A percentile compares a stretch with the other conserved stretches of the same genome.
These are phyloP conservation scores for Parnassius glacialis DNA, from an alignment of 2,888 invertebrate genomes.

Conservation along the genomic window DNA sequence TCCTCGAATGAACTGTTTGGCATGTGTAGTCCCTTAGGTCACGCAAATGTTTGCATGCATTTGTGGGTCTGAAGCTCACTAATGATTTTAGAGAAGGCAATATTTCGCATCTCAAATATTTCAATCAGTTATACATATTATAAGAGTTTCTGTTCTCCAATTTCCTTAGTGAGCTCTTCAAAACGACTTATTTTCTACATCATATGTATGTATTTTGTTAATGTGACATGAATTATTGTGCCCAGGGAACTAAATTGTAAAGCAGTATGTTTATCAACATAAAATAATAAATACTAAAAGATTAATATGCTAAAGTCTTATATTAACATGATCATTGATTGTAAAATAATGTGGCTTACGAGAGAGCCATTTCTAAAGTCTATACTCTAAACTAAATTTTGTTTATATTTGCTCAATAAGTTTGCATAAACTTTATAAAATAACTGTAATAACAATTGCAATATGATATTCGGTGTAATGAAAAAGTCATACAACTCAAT, in stretches of 20 bases:
- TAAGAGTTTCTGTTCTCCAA: neutral
- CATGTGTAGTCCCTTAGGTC: constrained; percentile 58
- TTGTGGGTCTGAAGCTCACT: neutral
- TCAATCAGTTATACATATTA: neutral
- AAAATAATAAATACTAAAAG: too few species aligned
- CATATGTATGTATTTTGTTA: neutral
- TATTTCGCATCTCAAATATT: neutral
- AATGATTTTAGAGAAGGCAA: neutral
- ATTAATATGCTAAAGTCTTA: too few species aligned
- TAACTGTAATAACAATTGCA: neutral
- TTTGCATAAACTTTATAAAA: neutral
- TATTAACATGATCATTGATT: too few species aligned
- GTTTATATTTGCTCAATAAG: neutral
- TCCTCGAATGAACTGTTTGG: constrained; percentile 72
- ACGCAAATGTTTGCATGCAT: constrained; percentile 14
- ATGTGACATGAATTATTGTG: neutral
- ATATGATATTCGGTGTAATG: neutral
- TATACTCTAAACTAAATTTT: too few species aligned
- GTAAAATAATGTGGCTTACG: too few species aligned
- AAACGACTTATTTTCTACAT: neutral
- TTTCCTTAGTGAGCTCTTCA: constrained; percentile 1
- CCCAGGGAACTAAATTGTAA: too few species aligned
- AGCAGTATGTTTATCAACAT: too few species aligned
- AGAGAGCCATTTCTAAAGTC: too few species aligned
- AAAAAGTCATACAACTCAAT: too few species aligned